Evolutionary conservation across 2,888 invertebrate species (phyloP), one percentile per base, ranked within the genome.

Genomic region (Caenorhabditis japonica): DNA sequence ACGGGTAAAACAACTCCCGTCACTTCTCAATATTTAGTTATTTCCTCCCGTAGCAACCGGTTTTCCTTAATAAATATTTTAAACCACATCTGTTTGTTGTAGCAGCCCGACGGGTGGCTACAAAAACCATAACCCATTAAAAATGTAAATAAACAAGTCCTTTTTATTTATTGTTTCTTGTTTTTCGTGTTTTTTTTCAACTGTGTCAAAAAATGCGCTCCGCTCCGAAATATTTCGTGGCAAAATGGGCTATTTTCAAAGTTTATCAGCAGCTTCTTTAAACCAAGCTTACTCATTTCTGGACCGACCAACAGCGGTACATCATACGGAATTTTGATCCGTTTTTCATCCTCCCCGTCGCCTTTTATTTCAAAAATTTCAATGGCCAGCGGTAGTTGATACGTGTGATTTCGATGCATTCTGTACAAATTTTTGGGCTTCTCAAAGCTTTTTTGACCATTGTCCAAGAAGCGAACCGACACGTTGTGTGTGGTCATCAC

Each of bases 231-330:
- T n/a, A n/a, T n/a, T n/a, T n/a, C n/a, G n/a, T n/a, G n/a, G n/a
- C n/a, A n/a, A n/a, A n/a, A n/a, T n/a, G n/a, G n/a, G n/a, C n/a
- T n/a, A n/a, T n/a, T n/a, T n/a, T n/a, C n/a, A n/a, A n/a, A n/a
- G n/a, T n/a, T n/a, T n/a, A n/a, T n/a, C n/a, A n/a, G n/a, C n/a
- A n/a, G n/a, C n/a, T n/a, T n/a, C n/a, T n/a, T n/a, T n/a, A n/a
- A n/a, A n/a, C n/a, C n/a, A 15, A 10, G n/a, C 17, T 51, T 21
- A 51, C 51, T 41, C 25, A 52, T 12, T 5, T 51, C 19, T 1
- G 61, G 51, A 3, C 61, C 61, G 3, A 52, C 25, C 0, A 61
- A 19, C 7, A 61, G 27, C 5, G 61, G 61, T n/a, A 41, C 7
- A 27, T 61, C 61, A 17, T 23, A 52, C 2, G 61, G 52, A n/a